These are phyloP conservation scores for Scaptomyza montana DNA, from an alignment of 1,140 invertebrate species.

Conservation along the genomic window DNA sequence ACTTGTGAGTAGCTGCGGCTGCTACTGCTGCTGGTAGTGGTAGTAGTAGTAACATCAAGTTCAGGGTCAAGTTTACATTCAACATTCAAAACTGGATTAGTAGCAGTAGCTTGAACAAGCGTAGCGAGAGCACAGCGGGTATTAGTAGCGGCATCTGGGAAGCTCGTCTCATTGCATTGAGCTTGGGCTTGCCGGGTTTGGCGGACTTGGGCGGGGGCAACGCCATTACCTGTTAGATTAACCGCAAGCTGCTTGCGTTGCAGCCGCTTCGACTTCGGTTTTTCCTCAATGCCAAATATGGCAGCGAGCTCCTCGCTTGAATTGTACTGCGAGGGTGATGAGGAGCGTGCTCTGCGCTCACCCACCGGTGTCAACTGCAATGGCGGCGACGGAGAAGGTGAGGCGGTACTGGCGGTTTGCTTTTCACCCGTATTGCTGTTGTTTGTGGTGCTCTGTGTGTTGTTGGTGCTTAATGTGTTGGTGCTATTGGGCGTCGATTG, in stretches of 20 bases:
- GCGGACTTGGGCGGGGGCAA: conserved; percentile 31
- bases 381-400: conserved; percentile 57
- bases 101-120: conserved; percentile 59
- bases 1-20: conserved; percentile 27
- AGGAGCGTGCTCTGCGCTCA: conserved; percentile 50
- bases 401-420: conserved; percentile 33
- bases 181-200: conserved; percentile 30
- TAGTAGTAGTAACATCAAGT: conserved; percentile 53
- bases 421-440: conserved; percentile 44
- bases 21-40: conserved; percentile 5
- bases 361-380: conserved; percentile 68
- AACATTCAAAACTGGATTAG: conserved; percentile 70
- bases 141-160: conserved; percentile 59
- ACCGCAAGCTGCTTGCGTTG: conserved; percentile 21
- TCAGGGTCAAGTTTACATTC: conserved; percentile 24
- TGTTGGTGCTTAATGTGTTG: conserved; percentile 45
- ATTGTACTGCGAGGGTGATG: conserved; percentile 85
- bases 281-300: conserved; percentile 84
- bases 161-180: conserved; percentile 9
- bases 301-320: conserved; percentile 86
- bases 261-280: conserved; percentile 38
- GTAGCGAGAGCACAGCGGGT: conserved; percentile 42
- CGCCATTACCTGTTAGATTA: conserved; percentile 66
- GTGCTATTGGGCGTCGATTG: conserved; percentile 70
- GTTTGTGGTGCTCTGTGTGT: conserved; percentile 49